Base-by-base conservation (phyloP, 1,140 invertebrate species). In the Anoplophora glabripennis region DNA sequence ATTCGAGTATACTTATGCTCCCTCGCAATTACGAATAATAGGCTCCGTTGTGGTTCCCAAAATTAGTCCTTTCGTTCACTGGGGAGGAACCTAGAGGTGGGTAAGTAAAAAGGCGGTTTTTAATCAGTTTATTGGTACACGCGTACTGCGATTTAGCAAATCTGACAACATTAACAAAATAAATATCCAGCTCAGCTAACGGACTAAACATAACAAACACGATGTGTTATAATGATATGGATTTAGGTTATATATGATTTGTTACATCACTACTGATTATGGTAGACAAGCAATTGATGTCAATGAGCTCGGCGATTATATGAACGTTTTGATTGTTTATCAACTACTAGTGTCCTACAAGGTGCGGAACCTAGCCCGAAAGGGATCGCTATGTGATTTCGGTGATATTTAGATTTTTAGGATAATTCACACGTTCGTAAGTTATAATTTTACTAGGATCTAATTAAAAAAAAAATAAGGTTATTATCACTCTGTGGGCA, bases 121-220 rank as follows among this genome's bases (percentile, higher is more conserved):
- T 28, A 28, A 28, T 28, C 5, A 28, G 2, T 28, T 28, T 28
- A 28, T 28, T 28, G 21, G 21, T 28, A 28, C 21, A 28, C 21
- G 21, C 21, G 21, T 28, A 28, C 21, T 28, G 21, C 21, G 5
- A 28, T 28, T 28, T 28, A 57, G 28, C 21, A 28, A 28, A 28
- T 28, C 21, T 33, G 49, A 56, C 53, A 56, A 40, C 37, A 48
- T 56, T 61, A 61, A 61, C 51, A 61, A 61, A 61, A 61, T 61
- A 61, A 55, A 61, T 51, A 61, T 61, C 53, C 56, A 61, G 57
- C 34, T 18, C 53, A 37, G 33, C 21, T 33, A 18, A 45, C 36
- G 35, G 40, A 51, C 54, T 55, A 46, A 56, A 53, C 15, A 34
- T 56, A 61, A 61, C 40, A 54, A 61, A 59, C 18, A 59, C 48